Percentiles rank a stretch among this genome's conserved stretches.
These are phyloP conservation scores for Megalonaias nervosa DNA, from an alignment of 1,140 invertebrate genomes.

Conservation along the genomic window DNA sequence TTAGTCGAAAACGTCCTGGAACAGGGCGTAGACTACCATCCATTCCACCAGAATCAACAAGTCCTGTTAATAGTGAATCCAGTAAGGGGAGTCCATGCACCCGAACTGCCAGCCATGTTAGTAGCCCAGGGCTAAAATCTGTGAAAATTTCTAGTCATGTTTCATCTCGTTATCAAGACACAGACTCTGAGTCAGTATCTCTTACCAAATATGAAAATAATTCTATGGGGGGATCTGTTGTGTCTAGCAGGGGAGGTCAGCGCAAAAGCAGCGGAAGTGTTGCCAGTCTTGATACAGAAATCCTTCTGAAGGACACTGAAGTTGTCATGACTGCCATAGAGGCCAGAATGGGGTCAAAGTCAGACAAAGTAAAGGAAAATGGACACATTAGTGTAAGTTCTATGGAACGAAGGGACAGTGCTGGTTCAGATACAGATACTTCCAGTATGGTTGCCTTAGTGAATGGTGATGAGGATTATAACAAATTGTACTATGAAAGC, in stretches of 20 bases:
- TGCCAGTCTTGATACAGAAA: slow-evolving; percentile 72
- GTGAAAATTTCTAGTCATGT: slow-evolving; percentile 53
- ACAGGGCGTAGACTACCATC: slow-evolving; percentile 69
- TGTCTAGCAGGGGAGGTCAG: slow-evolving; percentile 17
- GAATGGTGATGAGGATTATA: slow-evolving; percentile 59
- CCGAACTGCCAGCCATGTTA: slow-evolving; percentile 9
- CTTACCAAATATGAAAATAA: slow-evolving; percentile 45
- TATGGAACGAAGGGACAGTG: slow-evolving; percentile 16
- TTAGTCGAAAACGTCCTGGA: slow-evolving; percentile 61
- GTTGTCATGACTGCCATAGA: slow-evolving; percentile 75
- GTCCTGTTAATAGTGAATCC: slow-evolving; percentile 56
- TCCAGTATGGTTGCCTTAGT: slow-evolving; percentile 60
- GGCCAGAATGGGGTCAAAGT: slow-evolving; percentile 63
- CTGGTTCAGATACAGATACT: slow-evolving; percentile 50
- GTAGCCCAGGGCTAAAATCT: slow-evolving; percentile 34
- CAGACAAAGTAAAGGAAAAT: slow-evolving; percentile 9
- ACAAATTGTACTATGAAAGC: slow-evolving; percentile 57
- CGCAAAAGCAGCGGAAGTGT: slow-evolving; percentile 33
- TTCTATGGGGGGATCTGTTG: slow-evolving; percentile 7
- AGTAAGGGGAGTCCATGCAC: slow-evolving; percentile 34
- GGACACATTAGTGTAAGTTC: slow-evolving; percentile 10
- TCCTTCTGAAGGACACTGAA: slow-evolving; percentile 74
- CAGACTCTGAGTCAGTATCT: slow-evolving; percentile 46
- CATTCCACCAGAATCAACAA: slow-evolving; percentile 53
- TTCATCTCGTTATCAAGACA: slow-evolving; percentile 39